Evolutionary conservation across 2,113 vertebrate genomes (phyloP), one percentile per base, ranked within the genome.

Genomic region (Bostrychus sinensis): DNA sequence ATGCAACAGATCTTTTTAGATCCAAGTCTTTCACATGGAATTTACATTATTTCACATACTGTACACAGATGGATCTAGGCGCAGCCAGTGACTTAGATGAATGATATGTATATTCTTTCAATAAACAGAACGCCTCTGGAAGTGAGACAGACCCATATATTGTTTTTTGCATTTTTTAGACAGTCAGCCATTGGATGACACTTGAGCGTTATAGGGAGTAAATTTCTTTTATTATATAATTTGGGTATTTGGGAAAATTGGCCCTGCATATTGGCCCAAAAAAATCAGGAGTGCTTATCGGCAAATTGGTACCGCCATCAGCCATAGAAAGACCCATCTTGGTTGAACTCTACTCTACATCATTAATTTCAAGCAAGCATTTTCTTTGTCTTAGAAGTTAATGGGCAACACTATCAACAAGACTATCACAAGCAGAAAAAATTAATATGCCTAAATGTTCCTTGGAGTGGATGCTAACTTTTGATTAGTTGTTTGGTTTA

Each of bases 1-100:
- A 12, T 76, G 71, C 60, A 51, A 77, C 59, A 43, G 5, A 5
- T 26, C 11, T 39, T 0, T 14, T 53, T 13, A 70, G 57, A 70
- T 57, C 32, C 38, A 68, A 64, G 72, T 68, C 37, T 36, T 75
- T 62, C 78, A 84, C 72, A 75, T 84, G 81, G 75, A 63, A 56
- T 73, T 66, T 2, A 62, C 57, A 51, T 51, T 51, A 10, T 51
- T 60, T 78, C 56, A 69, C 70, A 36, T 63, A n/a, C 62, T 46
- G 19, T 46, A 23, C 39, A 67, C 70, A 34, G 51, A 60, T 50
- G 32, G 56, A 48, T 62, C 57, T 36, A 66, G 5, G 23, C 66
- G 54, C 20, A 32, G 48, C 1, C 23, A 51, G 60, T 23, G 28
- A 58, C 9, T 20, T 12, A 1, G 11, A 56, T 60, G 5, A 58